Base-by-base conservation (phyloP, 2,888 invertebrate genomes). In the Morpho deidamia region DNA sequence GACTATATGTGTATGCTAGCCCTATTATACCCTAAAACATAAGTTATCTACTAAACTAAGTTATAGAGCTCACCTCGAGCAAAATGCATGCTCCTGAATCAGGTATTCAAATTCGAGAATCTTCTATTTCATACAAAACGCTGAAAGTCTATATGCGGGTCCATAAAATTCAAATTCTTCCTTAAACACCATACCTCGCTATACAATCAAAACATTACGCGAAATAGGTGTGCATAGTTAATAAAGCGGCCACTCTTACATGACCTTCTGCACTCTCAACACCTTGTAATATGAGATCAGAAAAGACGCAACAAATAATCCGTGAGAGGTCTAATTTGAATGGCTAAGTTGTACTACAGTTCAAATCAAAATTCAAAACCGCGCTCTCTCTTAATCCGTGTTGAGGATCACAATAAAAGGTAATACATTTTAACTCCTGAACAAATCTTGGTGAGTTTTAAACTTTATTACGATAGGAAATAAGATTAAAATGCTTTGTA, bases 331-430 rank as follows among this genome's bases (percentile, higher is more conserved):
- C 88, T 78, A 76, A 76, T 76, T 78, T 71, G 65, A 74, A 78
- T 82, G 80, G 88, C 71, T 77, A 70, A 69, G 74, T 73, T 72
- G 71, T 70, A 78, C 78, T 80, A 85, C 84, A 87, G 83, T 86
- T 78, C 86, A 78, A 89, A 89, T 89, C 89, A 88, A 85, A 89
- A 89, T 89, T 89, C 89, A 87, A 89, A 89, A 89, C 89, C 88
- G 86, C 88, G 83, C 85, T 76, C 86, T 83, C 87, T 88, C 88
- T 88, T 88, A 89, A 89, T 89, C 89, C 89, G 83, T 83, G 86
- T 85, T 87, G 85, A 85, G 85, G 89, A 86, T 87, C 87, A 89
- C 89, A 89, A 89, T 89, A 89, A 89, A 89, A 89, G 88, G 88
- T 88, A 88, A 87, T 87, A 89, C 86, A 89, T 89, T 89, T 87